These are phyloP conservation scores for Echeneis naucrates DNA, from an alignment of 2,797 vertebrate genomes.

Conservation along the genomic window DNA sequence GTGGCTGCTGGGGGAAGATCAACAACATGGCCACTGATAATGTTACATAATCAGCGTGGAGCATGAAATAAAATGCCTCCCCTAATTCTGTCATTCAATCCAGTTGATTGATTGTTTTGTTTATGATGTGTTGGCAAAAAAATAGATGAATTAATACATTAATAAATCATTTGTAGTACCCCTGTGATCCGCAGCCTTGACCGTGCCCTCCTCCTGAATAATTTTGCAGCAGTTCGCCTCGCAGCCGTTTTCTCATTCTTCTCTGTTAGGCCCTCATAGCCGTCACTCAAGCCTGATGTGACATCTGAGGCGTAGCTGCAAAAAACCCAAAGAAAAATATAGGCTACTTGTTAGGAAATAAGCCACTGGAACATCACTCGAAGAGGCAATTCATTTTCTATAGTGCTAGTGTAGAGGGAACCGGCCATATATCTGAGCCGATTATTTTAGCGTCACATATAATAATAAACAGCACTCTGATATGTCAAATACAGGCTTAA, in stretches of 20 bases:
- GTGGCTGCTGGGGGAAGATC: slow-evolving; percentile 19
- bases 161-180: slow-evolving; percentile 74
- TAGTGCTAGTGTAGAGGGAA: slow-evolving; percentile 6
- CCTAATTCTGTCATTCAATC: slow-evolving; percentile 14
- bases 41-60: slow-evolving; percentile 42
- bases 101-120: slow-evolving; percentile 55
- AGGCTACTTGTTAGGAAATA: slow-evolving; percentile 23
- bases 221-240: slow-evolving; percentile 84
- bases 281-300: slow-evolving; percentile 91
- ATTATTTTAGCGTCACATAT: slow-evolving; percentile 10
- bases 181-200: slow-evolving; percentile 94
- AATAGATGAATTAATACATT: slow-evolving; percentile 22
- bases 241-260: slow-evolving; percentile 75
- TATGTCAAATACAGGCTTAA: slow-evolving; percentile 34
- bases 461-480: slow-evolving; percentile 43
- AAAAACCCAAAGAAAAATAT: too few species aligned
- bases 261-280: slow-evolving; percentile 89
- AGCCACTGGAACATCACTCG: neutral
- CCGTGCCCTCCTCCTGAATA: slow-evolving; percentile 89
- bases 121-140: slow-evolving; percentile 15
- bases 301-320: slow-evolving; percentile 93
- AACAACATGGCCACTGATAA: slow-evolving; percentile 32
- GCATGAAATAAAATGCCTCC: slow-evolving; percentile 35
- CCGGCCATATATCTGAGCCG: neutral
- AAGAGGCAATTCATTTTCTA: slow-evolving; percentile 18